A percentile compares a stretch with the other conserved stretches of the same genome.
phyloP scores from a whole-genome alignment of 2,888 invertebrate species.

The Homarus gammarus region DNA sequence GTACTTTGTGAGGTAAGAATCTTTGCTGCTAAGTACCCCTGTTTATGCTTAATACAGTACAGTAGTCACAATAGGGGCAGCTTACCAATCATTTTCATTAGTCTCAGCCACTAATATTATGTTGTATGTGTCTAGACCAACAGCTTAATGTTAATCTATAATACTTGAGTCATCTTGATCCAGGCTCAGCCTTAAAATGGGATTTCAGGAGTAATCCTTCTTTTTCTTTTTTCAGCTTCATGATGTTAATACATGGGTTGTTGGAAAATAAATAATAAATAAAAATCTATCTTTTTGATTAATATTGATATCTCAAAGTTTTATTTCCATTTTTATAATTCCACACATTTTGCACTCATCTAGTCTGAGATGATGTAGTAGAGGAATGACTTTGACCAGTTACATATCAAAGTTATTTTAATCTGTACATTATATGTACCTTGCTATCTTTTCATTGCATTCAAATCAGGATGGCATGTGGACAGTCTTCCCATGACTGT shows the following conservation, averaged over 20 bases:
- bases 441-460: neutral
- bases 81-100: no score
- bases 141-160: no score
- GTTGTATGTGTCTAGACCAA: no score
- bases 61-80: no score
- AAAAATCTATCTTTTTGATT: constrained; percentile 7
- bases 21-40: no score
- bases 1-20: no score
- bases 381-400: no score
- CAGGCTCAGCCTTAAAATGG: neutral
- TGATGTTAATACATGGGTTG: neutral
- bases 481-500: neutral
- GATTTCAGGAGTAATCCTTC: neutral
- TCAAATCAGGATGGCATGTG: neutral
- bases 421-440: neutral
- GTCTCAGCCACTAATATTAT: no score
- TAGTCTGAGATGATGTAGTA: no score
- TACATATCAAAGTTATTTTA: neutral
- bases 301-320: neutral
- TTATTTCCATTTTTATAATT: neutral
- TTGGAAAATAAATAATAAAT: neutral
- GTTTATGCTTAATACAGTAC: no score
- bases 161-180: no score
- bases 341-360: neutral
- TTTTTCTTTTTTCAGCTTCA: neutral